Conservation (phyloP, 2,113 vertebrate species). For the Plecturocebus donacophilus region DNA sequence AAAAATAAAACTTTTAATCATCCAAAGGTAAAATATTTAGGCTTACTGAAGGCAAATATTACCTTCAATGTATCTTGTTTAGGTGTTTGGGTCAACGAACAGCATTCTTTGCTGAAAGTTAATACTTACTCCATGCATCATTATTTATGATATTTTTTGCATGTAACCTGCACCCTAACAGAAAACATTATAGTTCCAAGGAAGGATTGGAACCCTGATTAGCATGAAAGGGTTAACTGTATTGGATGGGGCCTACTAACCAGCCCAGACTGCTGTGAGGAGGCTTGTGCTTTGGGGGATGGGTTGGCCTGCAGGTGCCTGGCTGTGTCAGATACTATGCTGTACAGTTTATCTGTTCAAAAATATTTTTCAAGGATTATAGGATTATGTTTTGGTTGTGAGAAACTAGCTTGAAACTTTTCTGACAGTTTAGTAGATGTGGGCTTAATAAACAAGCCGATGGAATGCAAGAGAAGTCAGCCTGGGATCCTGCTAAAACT, state of each 20-base stretch:
- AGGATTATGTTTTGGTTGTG: conserved; percentile 58
- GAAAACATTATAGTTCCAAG: background rate
- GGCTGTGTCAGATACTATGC: conserved; percentile 36
- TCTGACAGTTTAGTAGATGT: conserved; percentile 66
- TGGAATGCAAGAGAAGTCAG: conserved; percentile 50
- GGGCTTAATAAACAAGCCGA: conserved; percentile 45
- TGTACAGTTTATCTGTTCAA: conserved; percentile 47
- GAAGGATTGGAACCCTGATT: background rate
- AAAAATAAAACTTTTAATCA: conserved; percentile 2
- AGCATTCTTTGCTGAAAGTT: background rate
- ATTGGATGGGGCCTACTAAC: background rate
- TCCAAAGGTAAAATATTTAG: background rate
- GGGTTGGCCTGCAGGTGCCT: conserved; percentile 4
- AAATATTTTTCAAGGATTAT: conserved; percentile 66
- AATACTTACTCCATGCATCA: background rate
- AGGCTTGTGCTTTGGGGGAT: background rate
- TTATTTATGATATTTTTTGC: background rate
- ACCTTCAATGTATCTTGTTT: background rate
- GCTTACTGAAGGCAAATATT: background rate
- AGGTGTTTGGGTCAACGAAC: background rate
- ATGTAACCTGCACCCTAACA: background rate
- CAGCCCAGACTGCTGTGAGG: background rate
- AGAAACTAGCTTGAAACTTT: conserved; percentile 63
- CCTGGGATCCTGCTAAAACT: conserved; percentile 41
- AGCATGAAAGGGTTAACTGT: conserved; percentile 7